phyloP scores from a whole-genome alignment of 2,888 invertebrate species.

The Ophraella communa region DNA sequence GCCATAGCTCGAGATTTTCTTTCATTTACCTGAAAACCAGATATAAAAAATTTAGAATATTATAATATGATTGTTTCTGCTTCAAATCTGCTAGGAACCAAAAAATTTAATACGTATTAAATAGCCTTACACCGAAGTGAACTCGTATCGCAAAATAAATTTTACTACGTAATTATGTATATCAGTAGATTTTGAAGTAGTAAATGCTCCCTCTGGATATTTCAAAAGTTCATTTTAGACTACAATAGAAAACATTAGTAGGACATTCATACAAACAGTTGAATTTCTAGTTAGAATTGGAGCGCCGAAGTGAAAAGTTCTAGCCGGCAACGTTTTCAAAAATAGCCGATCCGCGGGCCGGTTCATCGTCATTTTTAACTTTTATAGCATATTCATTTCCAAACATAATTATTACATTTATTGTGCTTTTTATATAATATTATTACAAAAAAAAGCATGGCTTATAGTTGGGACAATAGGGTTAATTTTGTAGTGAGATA shows the following conservation, averaged over 20 bases:
- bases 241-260: background rate
- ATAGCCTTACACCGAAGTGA: too few species aligned
- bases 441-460: conserved; percentile 62
- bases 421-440: background rate
- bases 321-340: conserved; percentile 41
- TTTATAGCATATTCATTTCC: conserved; percentile 35
- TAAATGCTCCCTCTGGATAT: too few species aligned
- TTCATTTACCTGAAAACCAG: too few species aligned
- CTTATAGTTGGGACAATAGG: conserved; percentile 84
- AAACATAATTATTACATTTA: conserved; percentile 17
- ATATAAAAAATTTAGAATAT: too few species aligned
- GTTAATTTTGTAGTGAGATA: conserved; percentile 82
- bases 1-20: too few species aligned
- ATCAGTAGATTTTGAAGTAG: too few species aligned
- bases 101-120: too few species aligned
- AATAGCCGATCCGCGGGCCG: conserved; percentile 44
- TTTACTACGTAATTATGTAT: too few species aligned
- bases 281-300: conserved; percentile 18
- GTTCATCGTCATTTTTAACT: conserved; percentile 43
- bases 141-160: too few species aligned
- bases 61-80: too few species aligned
- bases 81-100: too few species aligned
- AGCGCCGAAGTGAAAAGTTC: conserved; percentile 29
- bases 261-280: background rate
- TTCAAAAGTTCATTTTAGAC: too few species aligned